Evolutionary conservation across 2,113 vertebrate species (phyloP).

Genomic region (Melanotaenia duboulayi): DNA sequence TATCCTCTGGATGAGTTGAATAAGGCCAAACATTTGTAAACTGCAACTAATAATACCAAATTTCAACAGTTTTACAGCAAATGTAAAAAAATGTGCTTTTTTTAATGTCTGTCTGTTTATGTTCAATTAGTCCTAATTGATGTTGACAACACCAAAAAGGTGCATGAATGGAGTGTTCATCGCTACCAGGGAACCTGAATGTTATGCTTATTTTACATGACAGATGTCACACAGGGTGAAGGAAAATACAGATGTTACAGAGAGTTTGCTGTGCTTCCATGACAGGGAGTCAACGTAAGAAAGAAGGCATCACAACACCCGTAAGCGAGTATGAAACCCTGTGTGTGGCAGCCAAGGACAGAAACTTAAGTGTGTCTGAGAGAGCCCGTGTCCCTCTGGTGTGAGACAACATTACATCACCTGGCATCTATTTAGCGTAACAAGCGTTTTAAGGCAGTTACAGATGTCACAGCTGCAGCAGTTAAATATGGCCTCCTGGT

Average conservation of each 20-base stretch:
- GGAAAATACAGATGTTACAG: slow-evolving; percentile 16
- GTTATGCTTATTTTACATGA: slow-evolving; percentile 49
- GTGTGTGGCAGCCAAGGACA: not conserved
- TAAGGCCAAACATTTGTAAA: no score
- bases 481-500: slow-evolving; percentile 55
- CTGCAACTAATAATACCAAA: no score
- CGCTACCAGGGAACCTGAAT: not conserved
- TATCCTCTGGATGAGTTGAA: not conserved
- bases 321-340: slow-evolving; percentile 1
- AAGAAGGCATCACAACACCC: slow-evolving; percentile 1
- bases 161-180: slow-evolving; percentile 27
- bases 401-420: slow-evolving; percentile 75
- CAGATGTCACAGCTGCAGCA: slow-evolving; percentile 71
- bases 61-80: no score
- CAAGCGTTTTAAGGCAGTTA: slow-evolving; percentile 47
- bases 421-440: slow-evolving; percentile 69
- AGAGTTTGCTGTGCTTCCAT: slow-evolving; percentile 2
- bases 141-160: no score
- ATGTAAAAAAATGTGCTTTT: no score
- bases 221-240: slow-evolving; percentile 55
- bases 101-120: no score
- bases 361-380: slow-evolving; percentile 15
- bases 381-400: slow-evolving; percentile 35
- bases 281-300: not conserved
- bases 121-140: no score